Base-by-base conservation (phyloP, 2,113 vertebrate genomes). In the Toxotes chatareus region DNA sequence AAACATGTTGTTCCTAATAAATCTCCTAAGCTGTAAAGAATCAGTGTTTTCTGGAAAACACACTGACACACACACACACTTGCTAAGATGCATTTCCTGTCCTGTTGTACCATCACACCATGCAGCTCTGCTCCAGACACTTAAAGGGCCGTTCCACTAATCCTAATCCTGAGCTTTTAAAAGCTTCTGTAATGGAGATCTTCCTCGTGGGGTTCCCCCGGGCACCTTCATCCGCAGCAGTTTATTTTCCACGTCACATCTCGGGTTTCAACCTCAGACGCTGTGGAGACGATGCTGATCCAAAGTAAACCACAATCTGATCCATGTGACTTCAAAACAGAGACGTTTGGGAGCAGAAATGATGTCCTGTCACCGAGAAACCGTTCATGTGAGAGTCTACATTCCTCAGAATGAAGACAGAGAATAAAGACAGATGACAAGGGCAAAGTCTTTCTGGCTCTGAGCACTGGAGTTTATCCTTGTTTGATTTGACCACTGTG, bases 151-250 rank as follows among this genome's bases (percentile, higher is more conserved):
- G 23, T 57, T 66, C 84, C 82, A 13, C 85, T 92, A 90, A 92
- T 92, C 91, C 84, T 75, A 57, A 62, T 82, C 83, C 87, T 55
- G 76, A 86, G 81, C 89, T 65, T 88, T 90, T 90, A 92, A 92
- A 89, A 86, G 89, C 85, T 79, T 81, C 38, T 88, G 91, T 88
- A 88, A 92, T 56, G 51, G 89, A 92, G 71, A 74, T 38, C 36
- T 47, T 72, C 38, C 68, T 85, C 73, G 49, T 1, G 69, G 2
- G 70, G 59, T 2, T 59, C 49, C 44, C 14, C 89, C 61, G 7
- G 89, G 85, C 57, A 12, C 44, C 63, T 19, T 36, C 36, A 23
- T 14, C 53, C 56, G 16, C 62, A 31, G 0, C 23, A 9, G 32
- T 46, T 77, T 21, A 34, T 56, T 46, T 67, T 66, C 36, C 69